phyloP scores from a whole-genome alignment of 2,113 vertebrate genomes.

The Triplophysa dalaica region DNA sequence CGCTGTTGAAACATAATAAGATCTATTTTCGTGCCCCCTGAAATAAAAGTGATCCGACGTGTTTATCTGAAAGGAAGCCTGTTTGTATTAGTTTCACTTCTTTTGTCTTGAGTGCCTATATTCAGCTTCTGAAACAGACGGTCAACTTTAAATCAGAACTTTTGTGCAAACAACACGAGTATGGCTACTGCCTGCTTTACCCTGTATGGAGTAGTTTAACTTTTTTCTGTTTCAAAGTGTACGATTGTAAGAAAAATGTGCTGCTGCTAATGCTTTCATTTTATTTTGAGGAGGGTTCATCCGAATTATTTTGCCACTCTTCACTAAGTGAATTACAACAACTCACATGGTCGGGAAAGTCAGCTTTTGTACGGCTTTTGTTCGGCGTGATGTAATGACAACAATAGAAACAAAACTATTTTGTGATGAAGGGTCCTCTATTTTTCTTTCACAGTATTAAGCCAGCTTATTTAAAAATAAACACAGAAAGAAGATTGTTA shows the following conservation, averaged over 20 bases:
- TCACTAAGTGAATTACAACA: conserved; percentile 76
- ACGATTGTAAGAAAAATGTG: not conserved
- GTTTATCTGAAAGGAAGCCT: conserved; percentile 38
- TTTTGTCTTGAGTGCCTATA: not conserved
- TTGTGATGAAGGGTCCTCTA: conserved; percentile 78
- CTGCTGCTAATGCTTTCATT: not conserved
- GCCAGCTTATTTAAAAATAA: conserved; percentile 2
- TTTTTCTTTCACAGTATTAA: conserved; percentile 72
- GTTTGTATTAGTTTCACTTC: conserved; percentile 31
- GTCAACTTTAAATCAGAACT: not conserved
- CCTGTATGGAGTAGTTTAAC: not conserved
- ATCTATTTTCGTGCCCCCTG: conserved; percentile 10
- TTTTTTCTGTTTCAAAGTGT: not conserved
- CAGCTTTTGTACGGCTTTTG: conserved; percentile 74
- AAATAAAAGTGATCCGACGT: conserved; percentile 33
- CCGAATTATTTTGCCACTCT: conserved; percentile 53
- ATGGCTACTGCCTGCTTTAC: not conserved
- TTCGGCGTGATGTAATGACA: conserved; percentile 82
- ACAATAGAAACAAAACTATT: conserved; percentile 85
- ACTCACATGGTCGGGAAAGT: conserved; percentile 84
- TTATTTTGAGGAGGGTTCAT: not conserved
- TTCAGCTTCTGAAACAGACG: not conserved
- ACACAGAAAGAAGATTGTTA: not conserved
- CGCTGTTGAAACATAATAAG: conserved; percentile 67
- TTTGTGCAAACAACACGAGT: not conserved